Evolutionary conservation across 2,797 vertebrate species (phyloP), one percentile per base, ranked within the genome.

Genomic region (Anguilla marmorata): DNA sequence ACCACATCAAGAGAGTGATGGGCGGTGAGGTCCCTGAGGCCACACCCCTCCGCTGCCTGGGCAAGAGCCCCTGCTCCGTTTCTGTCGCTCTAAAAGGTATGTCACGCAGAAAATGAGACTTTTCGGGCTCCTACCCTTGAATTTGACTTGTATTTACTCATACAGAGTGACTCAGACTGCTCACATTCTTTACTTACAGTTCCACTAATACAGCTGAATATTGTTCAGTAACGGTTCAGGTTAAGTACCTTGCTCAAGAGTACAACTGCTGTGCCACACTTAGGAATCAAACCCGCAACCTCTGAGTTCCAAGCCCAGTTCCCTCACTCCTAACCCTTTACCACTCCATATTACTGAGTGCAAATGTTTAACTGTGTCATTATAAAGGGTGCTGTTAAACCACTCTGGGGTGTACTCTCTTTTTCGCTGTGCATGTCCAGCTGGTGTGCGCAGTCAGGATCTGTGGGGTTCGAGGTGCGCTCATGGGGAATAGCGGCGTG

Each of bases 61-160:
- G 97, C 85, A 94, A 97, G 90, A 96, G 96, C 74, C 96, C 96
- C 88, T 93, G 90, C 48, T 88, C 93, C 91, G 95, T 99, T 7
- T 96, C 96, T 0, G 95, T 99, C 88, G 95, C 97, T 0, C 96
- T 99, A 76, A 99, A 99, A 98, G 99, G 99, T 98, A 89, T 86
- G 96, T 91, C 54, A 11, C 16, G 30, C 58, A 45, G 7, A 7
- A 33, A 2, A 37, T 74, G 60, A 21, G 56, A 63, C 14, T 60
- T 24, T 66, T 37, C 21, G 14, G 41, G 9, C 24, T 50, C 30
- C 2, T 41, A 1, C 33, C 60, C 60, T 66, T 66, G 5, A 66
- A 66, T 66, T n/a, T 66, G 60, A 6, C 60, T 66, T 21, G 24
- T 0, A 66, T 24, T 66, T 24, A 66, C 11, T 66, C 4, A 66